Evolutionary conservation across 2,113 vertebrate genomes (phyloP).

Genomic region (Prolemur simus): DNA sequence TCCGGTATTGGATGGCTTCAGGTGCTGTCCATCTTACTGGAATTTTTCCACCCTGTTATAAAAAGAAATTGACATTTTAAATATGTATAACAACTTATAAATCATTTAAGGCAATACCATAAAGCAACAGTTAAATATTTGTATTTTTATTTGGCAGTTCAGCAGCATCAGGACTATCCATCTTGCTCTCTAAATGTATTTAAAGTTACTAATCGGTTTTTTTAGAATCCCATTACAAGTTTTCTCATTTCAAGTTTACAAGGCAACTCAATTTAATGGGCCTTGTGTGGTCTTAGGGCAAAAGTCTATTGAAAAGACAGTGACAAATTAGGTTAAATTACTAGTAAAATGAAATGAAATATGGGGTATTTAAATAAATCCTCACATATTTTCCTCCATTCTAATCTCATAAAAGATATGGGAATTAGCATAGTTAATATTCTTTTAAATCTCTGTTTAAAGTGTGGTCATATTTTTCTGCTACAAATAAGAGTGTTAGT

Average conservation of each 20-base stretch:
- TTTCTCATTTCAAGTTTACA: not conserved
- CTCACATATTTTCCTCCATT: not conserved
- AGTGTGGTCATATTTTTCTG: not conserved
- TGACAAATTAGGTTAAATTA: slow-evolving; percentile 8
- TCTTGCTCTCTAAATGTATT: not conserved
- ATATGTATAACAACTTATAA: not conserved
- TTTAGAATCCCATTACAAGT: not conserved
- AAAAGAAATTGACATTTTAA: slow-evolving; percentile 54
- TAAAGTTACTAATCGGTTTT: slow-evolving; percentile 36
- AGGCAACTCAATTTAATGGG: slow-evolving; percentile 12
- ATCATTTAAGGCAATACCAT: not conserved
- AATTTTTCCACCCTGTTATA: slow-evolving; percentile 95
- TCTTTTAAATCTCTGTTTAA: slow-evolving; percentile 10
- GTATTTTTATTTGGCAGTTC: not conserved
- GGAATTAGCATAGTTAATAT: not conserved
- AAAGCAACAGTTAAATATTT: not conserved
- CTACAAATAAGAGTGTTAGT: not conserved
- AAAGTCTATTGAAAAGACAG: not conserved
- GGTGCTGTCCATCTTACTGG: slow-evolving; percentile 99
- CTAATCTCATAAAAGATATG: not conserved
- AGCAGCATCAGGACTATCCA: not conserved
- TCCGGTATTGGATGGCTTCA: slow-evolving; percentile 98
- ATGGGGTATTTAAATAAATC: not conserved
- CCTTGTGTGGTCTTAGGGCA: not conserved
- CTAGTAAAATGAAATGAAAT: slow-evolving; percentile 1